A percentile compares a stretch with the other conserved stretches of the same genome.
These are phyloP conservation scores for Eremobia ochroleuca DNA, from an alignment of 2,888 invertebrate genomes.

Conservation along the genomic window DNA sequence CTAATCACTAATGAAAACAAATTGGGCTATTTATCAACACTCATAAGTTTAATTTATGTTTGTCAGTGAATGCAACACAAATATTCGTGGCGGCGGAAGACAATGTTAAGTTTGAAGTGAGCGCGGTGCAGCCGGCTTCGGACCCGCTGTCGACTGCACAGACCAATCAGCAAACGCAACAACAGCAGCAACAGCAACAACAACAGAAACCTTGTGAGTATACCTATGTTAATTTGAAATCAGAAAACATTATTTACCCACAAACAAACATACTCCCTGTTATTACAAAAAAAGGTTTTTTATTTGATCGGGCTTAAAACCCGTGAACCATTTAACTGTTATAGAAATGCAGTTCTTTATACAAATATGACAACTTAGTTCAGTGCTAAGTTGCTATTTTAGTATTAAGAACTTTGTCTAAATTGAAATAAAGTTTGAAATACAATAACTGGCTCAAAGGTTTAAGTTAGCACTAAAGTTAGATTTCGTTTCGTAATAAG, in stretches of 20 bases:
- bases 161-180: constrained; percentile 78
- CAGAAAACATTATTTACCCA: not conserved
- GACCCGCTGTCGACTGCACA: constrained; percentile 81
- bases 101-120: constrained; percentile 91
- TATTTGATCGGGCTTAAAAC: no score
- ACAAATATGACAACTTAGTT: no score
- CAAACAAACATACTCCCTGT: not conserved
- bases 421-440: not conserved
- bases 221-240: not conserved
- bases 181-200: constrained; percentile 56
- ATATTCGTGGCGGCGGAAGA: constrained; percentile 93
- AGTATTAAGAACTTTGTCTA: not conserved
- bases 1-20: not conserved
- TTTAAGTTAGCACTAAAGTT: not conserved
- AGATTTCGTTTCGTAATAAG: not conserved
- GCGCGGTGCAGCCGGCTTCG: constrained; percentile 76
- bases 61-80: constrained; percentile 88
- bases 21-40: not conserved
- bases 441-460: not conserved
- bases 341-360: no score
- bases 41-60: constrained; percentile 10
- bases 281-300: not conserved
- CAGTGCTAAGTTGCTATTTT: not conserved
- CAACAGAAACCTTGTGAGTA: constrained; percentile 81
- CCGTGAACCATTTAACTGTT: no score